These are phyloP conservation scores for Hypolimnas misippus DNA, from an alignment of 2,888 invertebrate genomes.

Conservation along the genomic window DNA sequence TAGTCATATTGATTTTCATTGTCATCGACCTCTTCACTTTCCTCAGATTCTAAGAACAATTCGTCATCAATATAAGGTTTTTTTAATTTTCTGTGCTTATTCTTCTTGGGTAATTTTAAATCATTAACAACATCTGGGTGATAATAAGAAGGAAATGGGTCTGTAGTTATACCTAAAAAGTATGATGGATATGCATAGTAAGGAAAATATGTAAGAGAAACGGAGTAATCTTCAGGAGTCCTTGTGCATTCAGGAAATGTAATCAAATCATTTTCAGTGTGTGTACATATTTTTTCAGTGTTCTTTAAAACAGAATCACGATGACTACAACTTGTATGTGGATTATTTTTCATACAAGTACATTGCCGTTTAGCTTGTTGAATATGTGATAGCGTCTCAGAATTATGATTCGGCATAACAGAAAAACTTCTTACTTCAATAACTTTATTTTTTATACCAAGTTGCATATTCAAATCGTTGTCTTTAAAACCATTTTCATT, in stretches of 20 bases:
- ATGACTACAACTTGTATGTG: constrained; percentile 46
- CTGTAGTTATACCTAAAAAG: constrained; percentile 47
- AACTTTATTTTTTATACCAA: constrained; percentile 52
- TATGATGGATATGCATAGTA: constrained; percentile 54
- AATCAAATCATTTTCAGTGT: constrained; percentile 27
- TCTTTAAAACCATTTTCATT: constrained; percentile 24
- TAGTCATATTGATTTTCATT: constrained; percentile 38
- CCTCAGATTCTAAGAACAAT: constrained; percentile 36
- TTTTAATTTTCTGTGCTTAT: constrained; percentile 49
- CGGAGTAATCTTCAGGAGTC: constrained; percentile 30
- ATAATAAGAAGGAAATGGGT: constrained; percentile 48
- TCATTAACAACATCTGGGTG: constrained; percentile 49
- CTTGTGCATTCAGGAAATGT: constrained; percentile 45
- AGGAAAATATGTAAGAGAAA: constrained; percentile 44
- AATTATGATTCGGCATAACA: constrained; percentile 11
- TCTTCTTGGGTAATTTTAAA: constrained; percentile 48
- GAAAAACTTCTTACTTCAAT: constrained; percentile 65
- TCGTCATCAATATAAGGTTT: constrained; percentile 43
- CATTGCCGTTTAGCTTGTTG: constrained; percentile 45
- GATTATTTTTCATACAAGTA: constrained; percentile 51
- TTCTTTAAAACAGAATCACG: constrained; percentile 37
- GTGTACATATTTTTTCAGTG: constrained; percentile 43
- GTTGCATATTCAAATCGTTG: constrained; percentile 26
- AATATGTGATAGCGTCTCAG: constrained; percentile 15
- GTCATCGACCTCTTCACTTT: constrained; percentile 48